phyloP scores from a whole-genome alignment of 2,113 vertebrate genomes.

The Aphyosemion australe region DNA sequence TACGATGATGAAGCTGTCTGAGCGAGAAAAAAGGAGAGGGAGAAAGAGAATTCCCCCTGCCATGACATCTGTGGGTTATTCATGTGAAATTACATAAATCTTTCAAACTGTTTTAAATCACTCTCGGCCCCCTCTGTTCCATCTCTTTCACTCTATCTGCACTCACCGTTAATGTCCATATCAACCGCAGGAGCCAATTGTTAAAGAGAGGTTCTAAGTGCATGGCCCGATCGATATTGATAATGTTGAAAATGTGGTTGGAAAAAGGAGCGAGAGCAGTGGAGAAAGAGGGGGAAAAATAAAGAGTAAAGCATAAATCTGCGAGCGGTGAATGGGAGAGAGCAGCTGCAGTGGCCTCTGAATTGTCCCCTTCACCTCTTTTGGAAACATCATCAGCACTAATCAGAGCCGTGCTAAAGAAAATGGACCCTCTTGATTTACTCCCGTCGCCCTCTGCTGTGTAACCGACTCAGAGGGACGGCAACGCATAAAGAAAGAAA shows the following conservation, averaged over 20 bases:
- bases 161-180: slow-evolving; percentile 85
- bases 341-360: slow-evolving; percentile 86
- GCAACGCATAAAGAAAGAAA: slow-evolving; percentile 42
- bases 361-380: slow-evolving; percentile 76
- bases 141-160: slow-evolving; percentile 38
- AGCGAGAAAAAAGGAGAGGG: background rate
- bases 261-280: slow-evolving; percentile 64
- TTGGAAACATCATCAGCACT: slow-evolving; percentile 87
- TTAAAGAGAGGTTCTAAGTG: slow-evolving; percentile 89
- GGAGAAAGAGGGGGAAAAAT: slow-evolving; percentile 47
- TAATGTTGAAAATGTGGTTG: slow-evolving; percentile 89
- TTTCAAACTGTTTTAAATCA: slow-evolving; percentile 94
- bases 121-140: slow-evolving; percentile 66
- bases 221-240: slow-evolving; percentile 91
- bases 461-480: slow-evolving; percentile 16
- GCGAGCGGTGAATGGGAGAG: slow-evolving; percentile 76
- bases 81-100: slow-evolving; percentile 96
- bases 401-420: slow-evolving; percentile 83
- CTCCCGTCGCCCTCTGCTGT: slow-evolving; percentile 73
- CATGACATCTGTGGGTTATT: slow-evolving; percentile 90
- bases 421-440: slow-evolving; percentile 83
- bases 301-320: slow-evolving; percentile 86
- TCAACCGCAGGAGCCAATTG: slow-evolving; percentile 92
- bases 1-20: slow-evolving; percentile 45
- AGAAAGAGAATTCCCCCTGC: slow-evolving; percentile 58